Base-by-base conservation (phyloP, 2,888 invertebrate genomes). In the Ennomos erosarius region DNA sequence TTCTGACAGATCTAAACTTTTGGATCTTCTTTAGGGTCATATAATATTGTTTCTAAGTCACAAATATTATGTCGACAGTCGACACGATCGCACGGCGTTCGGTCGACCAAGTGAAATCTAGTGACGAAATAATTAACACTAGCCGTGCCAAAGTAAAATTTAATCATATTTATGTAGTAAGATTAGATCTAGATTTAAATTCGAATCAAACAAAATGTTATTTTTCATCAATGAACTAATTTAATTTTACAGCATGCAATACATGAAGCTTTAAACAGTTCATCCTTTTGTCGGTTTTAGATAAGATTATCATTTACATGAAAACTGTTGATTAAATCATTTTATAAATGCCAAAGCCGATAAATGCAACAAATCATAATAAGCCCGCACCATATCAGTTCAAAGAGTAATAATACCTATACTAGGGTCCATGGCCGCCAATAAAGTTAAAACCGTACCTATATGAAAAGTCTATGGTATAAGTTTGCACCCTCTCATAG, bases 401-500 rank as follows among this genome's bases (percentile, higher is more conserved):
- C n/a, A n/a, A n/a, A n/a, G n/a, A n/a, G n/a, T n/a, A n/a, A n/a
- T n/a, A n/a, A n/a, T n/a, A n/a, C n/a, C n/a, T n/a, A n/a, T n/a
- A n/a, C n/a, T n/a, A n/a, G n/a, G n/a, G n/a, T n/a, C n/a, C 26
- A 12, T 36, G 1, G 6, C 12, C 34, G 0, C 36, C 40, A 36
- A 48, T 26, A 34, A 13, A 34, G 10, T 6, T 33, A 16, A n/a
- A 26, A 40, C 42, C 33, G 34, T 38, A 37, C 36, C 40, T 16
- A n/a, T n/a, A n/a, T 12, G 40, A 36, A 57, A 37, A 37, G 38
- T 48, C 50, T 37, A 38, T 9, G 53, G 44, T 65, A 54, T 75
- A 70, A 72, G 65, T 73, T 74, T 76, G 66, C 65, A 65, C 76
- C 73, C 73, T 64, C 64, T 70, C 70, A 61, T 74, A n/a, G n/a